Evolutionary conservation across 2,113 vertebrate species (phyloP).

Genomic region (Cardinalis cardinalis): DNA sequence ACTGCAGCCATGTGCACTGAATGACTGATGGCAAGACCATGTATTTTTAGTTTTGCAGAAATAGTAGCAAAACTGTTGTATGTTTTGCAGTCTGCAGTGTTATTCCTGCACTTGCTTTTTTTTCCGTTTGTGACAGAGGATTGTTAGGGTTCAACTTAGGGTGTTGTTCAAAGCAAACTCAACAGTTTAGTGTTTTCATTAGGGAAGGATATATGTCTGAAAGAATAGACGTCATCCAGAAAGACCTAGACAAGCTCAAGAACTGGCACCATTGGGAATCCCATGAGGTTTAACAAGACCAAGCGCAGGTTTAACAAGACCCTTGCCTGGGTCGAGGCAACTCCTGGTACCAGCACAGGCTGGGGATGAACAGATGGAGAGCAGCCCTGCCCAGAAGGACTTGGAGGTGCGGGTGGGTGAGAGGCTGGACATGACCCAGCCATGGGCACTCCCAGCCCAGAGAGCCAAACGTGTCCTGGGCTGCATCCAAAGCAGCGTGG

Average conservation of each 20-base stretch:
- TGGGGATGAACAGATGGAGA: background rate
- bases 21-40: background rate
- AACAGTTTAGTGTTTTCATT: background rate
- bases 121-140: background rate
- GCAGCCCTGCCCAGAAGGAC: fast-evolving
- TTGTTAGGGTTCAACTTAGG: background rate
- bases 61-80: background rate
- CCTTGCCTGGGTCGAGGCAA: fast-evolving
- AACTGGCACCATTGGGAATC: background rate
- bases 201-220: background rate
- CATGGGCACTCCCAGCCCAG: background rate
- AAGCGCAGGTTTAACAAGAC: too few species aligned
- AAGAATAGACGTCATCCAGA: background rate
- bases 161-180: background rate
- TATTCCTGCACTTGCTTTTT: background rate
- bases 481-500: background rate
- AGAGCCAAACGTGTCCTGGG: background rate
- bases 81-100: background rate
- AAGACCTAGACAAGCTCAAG: background rate
- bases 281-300: background rate
- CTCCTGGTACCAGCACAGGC: fast-evolving
- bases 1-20: background rate
- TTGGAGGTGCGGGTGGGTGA: background rate
- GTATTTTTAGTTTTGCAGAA: background rate
- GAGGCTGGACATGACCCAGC: background rate